Percentiles rank a stretch among this genome's conserved stretches.
These are phyloP conservation scores for Montipora efflorescens DNA, from an alignment of 64 coral and sea anemone species.

Conservation along the genomic window DNA sequence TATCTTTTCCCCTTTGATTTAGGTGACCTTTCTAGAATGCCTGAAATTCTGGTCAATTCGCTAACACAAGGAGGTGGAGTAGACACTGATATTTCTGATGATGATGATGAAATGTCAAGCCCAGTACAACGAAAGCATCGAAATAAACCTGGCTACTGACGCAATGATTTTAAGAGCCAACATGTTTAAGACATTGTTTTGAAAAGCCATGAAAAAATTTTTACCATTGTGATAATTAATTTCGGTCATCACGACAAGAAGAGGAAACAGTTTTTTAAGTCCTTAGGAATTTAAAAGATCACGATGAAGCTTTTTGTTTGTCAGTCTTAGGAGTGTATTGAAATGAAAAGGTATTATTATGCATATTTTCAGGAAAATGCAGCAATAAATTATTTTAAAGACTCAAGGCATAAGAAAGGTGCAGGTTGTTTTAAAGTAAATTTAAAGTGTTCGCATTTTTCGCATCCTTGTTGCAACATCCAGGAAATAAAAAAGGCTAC, in stretches of 20 bases:
- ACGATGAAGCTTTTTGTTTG: neutral
- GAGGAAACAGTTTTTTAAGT: neutral
- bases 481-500: too few species aligned
- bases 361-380: too few species aligned
- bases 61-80: conserved; percentile 29
- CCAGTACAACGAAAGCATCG: conserved; percentile 65
- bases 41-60: neutral
- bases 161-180: neutral
- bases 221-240: neutral
- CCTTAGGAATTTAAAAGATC: neutral
- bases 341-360: too few species aligned
- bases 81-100: conserved; percentile 54
- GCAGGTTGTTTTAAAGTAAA: too few species aligned
- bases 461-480: too few species aligned
- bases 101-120: conserved; percentile 80
- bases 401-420: too few species aligned
- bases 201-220: neutral
- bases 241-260: neutral
- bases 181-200: neutral
- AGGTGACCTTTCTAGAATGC: conserved; percentile 43
- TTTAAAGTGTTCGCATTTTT: too few species aligned
- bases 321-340: neutral
- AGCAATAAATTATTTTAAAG: too few species aligned
- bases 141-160: conserved; percentile 51
- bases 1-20: neutral